Conservation (phyloP, 2,888 invertebrate genomes). For the Drosophila kanekoi region DNA sequence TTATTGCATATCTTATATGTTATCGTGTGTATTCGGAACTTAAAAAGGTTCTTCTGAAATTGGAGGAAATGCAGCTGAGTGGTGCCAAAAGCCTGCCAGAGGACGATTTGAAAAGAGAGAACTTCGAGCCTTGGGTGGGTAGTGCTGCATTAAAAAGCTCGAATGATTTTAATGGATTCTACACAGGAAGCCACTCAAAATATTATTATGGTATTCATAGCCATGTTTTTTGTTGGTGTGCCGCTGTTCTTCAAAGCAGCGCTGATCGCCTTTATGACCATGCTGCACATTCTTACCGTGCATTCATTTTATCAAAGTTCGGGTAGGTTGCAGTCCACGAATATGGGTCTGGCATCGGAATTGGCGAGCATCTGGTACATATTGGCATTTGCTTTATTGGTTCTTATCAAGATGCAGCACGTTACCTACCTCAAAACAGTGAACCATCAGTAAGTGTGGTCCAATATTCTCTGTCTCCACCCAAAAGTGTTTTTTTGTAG, state of each 20-base stretch:
- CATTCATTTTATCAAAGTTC: slow-evolving; percentile 85
- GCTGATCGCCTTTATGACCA: slow-evolving; percentile 88
- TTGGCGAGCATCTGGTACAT: slow-evolving; percentile 87
- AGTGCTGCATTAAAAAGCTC: not conserved
- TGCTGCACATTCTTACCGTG: slow-evolving; percentile 86
- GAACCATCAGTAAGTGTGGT: slow-evolving; percentile 88
- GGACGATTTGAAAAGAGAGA: no score
- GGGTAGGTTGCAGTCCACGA: slow-evolving; percentile 85
- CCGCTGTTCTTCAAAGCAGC: slow-evolving; percentile 92
- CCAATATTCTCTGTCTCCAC: not conserved
- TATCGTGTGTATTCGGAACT: not conserved
- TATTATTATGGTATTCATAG: slow-evolving; percentile 86
- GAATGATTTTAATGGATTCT: not conserved
- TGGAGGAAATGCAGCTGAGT: not conserved
- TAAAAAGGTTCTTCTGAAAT: not conserved
- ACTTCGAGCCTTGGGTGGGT: slow-evolving; percentile 71
- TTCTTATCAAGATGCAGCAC: slow-evolving; percentile 93
- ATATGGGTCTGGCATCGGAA: slow-evolving; percentile 88
- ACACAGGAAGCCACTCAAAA: slow-evolving; percentile 85
- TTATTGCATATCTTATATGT: not conserved
- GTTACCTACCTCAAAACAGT: slow-evolving; percentile 94
- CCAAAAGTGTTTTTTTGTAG: no score
- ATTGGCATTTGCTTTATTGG: slow-evolving; percentile 89
- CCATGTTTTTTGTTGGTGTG: slow-evolving; percentile 93
- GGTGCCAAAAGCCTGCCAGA: no score